A percentile compares a stretch with the other conserved stretches of the same genome.
Evolutionary conservation across 2,888 invertebrate genomes (phyloP).

Genomic region (Luperina testacea): DNA sequence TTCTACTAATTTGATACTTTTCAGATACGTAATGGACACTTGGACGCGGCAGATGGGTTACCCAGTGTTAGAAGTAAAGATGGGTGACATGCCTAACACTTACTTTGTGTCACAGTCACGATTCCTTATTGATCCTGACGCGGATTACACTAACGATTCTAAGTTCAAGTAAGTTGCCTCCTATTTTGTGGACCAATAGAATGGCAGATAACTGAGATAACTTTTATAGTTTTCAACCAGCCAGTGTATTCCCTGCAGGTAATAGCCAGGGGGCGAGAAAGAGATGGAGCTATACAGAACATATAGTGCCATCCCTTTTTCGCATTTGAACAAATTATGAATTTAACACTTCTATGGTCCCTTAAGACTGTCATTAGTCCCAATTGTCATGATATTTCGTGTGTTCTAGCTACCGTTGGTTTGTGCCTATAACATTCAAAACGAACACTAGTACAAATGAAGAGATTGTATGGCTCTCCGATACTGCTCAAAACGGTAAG

Average conservation of each 20-base stretch:
- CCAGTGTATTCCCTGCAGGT: not conserved
- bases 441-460: conserved; percentile 87
- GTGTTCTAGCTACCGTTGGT: conserved; percentile 94
- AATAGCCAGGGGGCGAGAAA: not conserved
- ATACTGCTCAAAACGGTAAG: conserved; percentile 79
- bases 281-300: not conserved
- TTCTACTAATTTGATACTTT: conserved; percentile 29
- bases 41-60: conserved; percentile 97
- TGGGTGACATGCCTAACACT: conserved; percentile 80
- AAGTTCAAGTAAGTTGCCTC: conserved; percentile 84
- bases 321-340: not conserved
- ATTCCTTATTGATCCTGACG: conserved; percentile 93
- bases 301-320: not conserved
- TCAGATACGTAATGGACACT: conserved; percentile 94
- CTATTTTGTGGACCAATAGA: not conserved
- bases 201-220: not conserved
- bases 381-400: not conserved
- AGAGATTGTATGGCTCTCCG: conserved; percentile 82
- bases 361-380: too few species aligned
- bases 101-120: conserved; percentile 93
- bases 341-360: not conserved
- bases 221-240: not conserved
- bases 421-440: conserved; percentile 94
- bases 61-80: conserved; percentile 92
- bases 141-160: conserved; percentile 87